These are phyloP conservation scores for Microtus richardsoni DNA, from an alignment of 2,113 vertebrate genomes.

Conservation along the genomic window DNA sequence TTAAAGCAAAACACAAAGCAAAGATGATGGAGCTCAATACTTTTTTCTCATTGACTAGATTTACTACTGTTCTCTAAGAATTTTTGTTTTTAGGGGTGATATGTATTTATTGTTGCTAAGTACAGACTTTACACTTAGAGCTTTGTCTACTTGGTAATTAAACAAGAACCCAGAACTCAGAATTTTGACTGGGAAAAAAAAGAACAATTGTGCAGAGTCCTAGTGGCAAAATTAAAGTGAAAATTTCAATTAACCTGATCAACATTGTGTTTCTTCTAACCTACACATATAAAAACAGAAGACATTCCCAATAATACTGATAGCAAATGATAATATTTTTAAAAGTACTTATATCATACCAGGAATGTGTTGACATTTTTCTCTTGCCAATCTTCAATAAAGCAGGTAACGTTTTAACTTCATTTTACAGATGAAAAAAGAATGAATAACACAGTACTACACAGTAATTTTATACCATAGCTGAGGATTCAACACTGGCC, in stretches of 20 bases:
- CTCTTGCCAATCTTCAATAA: constrained; percentile 33
- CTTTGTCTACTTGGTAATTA: constrained; percentile 59
- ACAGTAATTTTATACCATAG: background rate
- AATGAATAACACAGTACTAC: background rate
- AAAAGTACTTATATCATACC: constrained; percentile 2
- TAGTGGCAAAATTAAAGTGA: constrained; percentile 53
- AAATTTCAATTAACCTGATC: constrained; percentile 46
- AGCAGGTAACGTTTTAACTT: constrained; percentile 9
- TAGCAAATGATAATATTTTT: constrained; percentile 52
- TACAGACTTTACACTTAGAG: constrained; percentile 30
- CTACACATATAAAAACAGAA: constrained; percentile 53
- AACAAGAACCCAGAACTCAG: constrained; percentile 37
- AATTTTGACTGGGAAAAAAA: constrained; percentile 45
- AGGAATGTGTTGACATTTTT: constrained; percentile 5
- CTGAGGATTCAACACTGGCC: background rate
- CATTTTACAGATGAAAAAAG: constrained; percentile 44
- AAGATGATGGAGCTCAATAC: constrained; percentile 6
- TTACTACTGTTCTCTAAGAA: constrained; percentile 9
- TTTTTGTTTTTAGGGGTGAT: constrained; percentile 48
- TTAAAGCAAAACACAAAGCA: constrained; percentile 10
- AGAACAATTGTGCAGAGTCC: background rate
- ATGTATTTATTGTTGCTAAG: constrained; percentile 20
- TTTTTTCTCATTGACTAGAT: constrained; percentile 28
- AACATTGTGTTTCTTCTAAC: constrained; percentile 43
- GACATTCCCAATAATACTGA: constrained; percentile 23